Evolutionary conservation across 2,113 vertebrate species (phyloP).

Genomic region (Actenoides lindsayi): DNA sequence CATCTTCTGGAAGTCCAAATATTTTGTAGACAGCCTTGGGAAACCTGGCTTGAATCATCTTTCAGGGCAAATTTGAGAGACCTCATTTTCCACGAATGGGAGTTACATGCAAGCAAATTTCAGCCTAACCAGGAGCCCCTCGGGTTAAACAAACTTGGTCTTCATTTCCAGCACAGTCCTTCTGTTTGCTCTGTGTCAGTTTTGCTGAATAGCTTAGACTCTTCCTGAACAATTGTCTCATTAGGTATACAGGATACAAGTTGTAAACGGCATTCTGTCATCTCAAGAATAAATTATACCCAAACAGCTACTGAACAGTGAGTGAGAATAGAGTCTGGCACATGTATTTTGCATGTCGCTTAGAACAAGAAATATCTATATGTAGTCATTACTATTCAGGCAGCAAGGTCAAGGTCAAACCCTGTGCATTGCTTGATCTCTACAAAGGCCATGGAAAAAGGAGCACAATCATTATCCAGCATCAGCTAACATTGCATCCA

Average conservation of each 20-base stretch:
- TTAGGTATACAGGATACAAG: conserved; percentile 22
- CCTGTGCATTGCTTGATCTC: background rate
- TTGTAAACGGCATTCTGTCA: conserved; percentile 36
- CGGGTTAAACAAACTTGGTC: background rate
- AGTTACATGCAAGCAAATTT: background rate
- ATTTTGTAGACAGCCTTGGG: background rate
- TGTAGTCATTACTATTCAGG: background rate
- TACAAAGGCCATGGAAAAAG: background rate
- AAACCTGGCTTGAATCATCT: background rate
- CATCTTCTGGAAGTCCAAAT: background rate
- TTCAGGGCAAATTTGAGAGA: background rate
- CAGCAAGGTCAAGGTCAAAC: background rate
- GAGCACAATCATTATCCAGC: fast-evolving
- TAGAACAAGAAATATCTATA: background rate
- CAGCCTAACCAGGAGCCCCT: background rate
- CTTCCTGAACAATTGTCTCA: conserved; percentile 35
- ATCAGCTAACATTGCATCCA: background rate
- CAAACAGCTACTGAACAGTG: background rate
- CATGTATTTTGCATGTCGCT: background rate
- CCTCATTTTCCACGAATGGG: background rate
- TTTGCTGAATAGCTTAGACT: conserved; percentile 16
- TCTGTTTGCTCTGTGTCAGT: background rate
- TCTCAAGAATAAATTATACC: conserved; percentile 14
- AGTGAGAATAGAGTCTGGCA: background rate
- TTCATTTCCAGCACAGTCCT: background rate